phyloP scores from a whole-genome alignment of 2,888 invertebrate genomes.

The Eulithis prunata region DNA sequence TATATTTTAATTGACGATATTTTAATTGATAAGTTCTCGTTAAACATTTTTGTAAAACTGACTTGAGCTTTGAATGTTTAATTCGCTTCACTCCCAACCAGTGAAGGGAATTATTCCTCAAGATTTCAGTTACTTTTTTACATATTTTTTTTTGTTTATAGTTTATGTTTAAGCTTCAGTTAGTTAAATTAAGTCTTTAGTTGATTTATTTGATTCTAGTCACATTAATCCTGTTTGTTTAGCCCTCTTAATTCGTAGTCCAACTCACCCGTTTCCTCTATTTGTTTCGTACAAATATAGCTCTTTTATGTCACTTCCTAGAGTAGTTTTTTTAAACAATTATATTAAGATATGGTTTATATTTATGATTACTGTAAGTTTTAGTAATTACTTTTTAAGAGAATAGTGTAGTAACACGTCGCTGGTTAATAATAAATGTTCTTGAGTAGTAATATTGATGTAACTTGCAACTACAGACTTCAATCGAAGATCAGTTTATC shows the following conservation, averaged over 20 bases:
- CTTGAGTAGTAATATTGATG: slow-evolving; percentile 72
- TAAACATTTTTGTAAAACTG: neutral
- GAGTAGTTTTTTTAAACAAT: slow-evolving; percentile 45
- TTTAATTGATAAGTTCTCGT: no score
- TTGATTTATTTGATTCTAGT: slow-evolving; percentile 1
- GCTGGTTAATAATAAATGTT: slow-evolving; percentile 57
- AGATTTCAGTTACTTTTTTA: slow-evolving; percentile 31
- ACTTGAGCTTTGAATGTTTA: slow-evolving; percentile 32
- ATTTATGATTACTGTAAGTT: slow-evolving; percentile 35
- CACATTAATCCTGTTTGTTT: slow-evolving; percentile 1
- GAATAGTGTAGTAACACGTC: slow-evolving; percentile 42
- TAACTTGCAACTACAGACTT: slow-evolving; percentile 68
- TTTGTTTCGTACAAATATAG: slow-evolving; percentile 66
- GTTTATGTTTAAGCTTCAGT: no score
- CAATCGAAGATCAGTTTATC: slow-evolving; percentile 70
- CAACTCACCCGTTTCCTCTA: slow-evolving; percentile 3
- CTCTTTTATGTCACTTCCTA: slow-evolving; percentile 75
- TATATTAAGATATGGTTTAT: slow-evolving; percentile 32
- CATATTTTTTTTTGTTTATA: no score
- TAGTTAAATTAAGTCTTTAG: no score
- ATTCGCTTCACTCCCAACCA: slow-evolving; percentile 62
- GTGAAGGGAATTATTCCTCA: slow-evolving; percentile 62
- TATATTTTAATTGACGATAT: neutral
- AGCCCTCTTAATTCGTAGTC: neutral
- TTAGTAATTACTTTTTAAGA: slow-evolving; percentile 43